Conservation (phyloP, 2,888 invertebrate genomes). For the Zelleria hepariella region DNA sequence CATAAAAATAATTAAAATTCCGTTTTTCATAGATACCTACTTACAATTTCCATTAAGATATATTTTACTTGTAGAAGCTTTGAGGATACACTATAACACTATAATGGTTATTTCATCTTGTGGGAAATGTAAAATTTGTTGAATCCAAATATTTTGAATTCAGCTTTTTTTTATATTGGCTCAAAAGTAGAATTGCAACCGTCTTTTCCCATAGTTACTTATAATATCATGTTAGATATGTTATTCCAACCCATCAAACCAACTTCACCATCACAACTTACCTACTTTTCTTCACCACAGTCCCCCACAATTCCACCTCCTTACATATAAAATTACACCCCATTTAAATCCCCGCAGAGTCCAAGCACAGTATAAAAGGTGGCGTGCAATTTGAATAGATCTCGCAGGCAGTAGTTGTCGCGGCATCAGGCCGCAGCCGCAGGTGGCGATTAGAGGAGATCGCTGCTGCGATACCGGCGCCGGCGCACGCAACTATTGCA, state of each 20-base stretch:
- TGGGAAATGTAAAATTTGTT: too few species aligned
- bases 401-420: conserved; percentile 48
- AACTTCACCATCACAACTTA: neutral
- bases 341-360: neutral
- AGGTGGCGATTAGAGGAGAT: conserved; percentile 51
- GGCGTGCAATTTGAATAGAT: conserved; percentile 52
- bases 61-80: too few species aligned
- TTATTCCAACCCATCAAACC: neutral
- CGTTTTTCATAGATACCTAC: too few species aligned
- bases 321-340: neutral
- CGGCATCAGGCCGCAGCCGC: conserved; percentile 38
- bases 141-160: too few species aligned
- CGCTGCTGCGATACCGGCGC: conserved; percentile 10
- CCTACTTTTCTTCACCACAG: neutral
- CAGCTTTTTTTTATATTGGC: too few species aligned
- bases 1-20: too few species aligned
- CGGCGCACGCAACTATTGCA: conserved; percentile 21
- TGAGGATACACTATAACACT: too few species aligned
- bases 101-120: too few species aligned
- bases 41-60: too few species aligned
- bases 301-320: neutral
- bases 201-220: too few species aligned
- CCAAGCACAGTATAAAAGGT: conserved; percentile 9
- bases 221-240: too few species aligned
- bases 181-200: too few species aligned